phyloP scores from a whole-genome alignment of 35 echinoderm and acorn worm species.

The Stichopus chloronotus region DNA sequence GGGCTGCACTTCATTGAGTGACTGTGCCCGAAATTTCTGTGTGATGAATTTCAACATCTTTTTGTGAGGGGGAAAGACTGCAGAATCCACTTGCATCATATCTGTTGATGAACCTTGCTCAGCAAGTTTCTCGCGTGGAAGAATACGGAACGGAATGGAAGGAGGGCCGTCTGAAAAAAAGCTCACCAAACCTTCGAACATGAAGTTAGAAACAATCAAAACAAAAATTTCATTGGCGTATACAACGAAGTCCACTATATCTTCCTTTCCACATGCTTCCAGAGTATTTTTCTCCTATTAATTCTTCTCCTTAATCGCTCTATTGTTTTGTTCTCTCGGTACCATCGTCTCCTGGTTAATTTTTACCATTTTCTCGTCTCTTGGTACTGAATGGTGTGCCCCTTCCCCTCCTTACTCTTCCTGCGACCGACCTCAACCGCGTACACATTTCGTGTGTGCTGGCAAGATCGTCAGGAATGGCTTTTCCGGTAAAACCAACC shows the following conservation, averaged over 20 bases:
- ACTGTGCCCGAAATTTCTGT: conserved; percentile 86
- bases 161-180: conserved; percentile 21
- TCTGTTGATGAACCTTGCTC: conserved; percentile 37
- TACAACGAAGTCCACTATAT: conserved; percentile 9
- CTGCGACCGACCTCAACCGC: background rate
- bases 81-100: conserved; percentile 53
- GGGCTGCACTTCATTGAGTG: conserved; percentile 94
- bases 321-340: conserved; percentile 5
- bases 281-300: background rate
- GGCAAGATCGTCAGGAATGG: background rate
- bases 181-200: conserved; percentile 27
- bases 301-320: conserved; percentile 18
- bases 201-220: conserved; percentile 28
- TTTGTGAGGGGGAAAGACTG: conserved; percentile 51
- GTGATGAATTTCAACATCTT: conserved; percentile 67
- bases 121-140: conserved; percentile 46
- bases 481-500: conserved; percentile 8
- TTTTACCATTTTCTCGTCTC: conserved; percentile 21
- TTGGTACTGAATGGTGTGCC: conserved; percentile 18
- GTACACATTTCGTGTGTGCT: conserved; percentile 40
- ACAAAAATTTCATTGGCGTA: conserved; percentile 26
- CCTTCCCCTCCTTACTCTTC: conserved; percentile 27
- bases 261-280: conserved; percentile 38
- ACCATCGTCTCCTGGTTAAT: background rate
- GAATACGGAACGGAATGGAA: conserved; percentile 46